A percentile compares a stretch with the other conserved stretches of the same genome.
Evolutionary conservation across 2,888 invertebrate species (phyloP).

Genomic region (Phyto melanocephala): DNA sequence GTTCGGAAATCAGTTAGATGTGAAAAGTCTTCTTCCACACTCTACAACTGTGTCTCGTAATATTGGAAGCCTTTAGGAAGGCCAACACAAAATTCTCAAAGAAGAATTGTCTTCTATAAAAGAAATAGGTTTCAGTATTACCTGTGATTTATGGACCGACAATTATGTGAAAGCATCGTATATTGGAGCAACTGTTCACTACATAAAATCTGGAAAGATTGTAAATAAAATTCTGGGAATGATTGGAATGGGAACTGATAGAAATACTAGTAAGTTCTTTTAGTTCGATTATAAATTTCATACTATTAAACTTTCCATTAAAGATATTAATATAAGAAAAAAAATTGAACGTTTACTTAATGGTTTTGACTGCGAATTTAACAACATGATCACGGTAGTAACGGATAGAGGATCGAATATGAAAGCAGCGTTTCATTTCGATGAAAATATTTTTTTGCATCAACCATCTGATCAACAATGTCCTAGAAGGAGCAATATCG

Average conservation of each 20-base stretch:
- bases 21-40: background rate
- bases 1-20: constrained; percentile 7
- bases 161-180: background rate
- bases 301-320: background rate
- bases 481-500: no score
- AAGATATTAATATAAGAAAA: background rate
- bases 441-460: background rate
- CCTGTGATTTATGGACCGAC: background rate
- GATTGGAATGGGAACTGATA: background rate
- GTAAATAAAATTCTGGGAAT: background rate
- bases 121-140: background rate
- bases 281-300: background rate
- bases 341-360: background rate
- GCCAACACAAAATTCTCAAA: background rate
- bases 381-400: background rate
- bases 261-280: background rate
- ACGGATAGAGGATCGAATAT: background rate
- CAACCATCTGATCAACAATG: no score
- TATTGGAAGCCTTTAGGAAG: constrained; percentile 11
- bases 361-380: background rate
- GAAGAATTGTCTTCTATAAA: constrained; percentile 11
- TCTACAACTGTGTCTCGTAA: constrained; percentile 7
- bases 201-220: background rate
- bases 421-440: background rate
- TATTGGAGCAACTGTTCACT: constrained; percentile 10